Evolutionary conservation across 1,140 invertebrate species (phyloP).

Genomic region (Leptonema lineaticorne): DNA sequence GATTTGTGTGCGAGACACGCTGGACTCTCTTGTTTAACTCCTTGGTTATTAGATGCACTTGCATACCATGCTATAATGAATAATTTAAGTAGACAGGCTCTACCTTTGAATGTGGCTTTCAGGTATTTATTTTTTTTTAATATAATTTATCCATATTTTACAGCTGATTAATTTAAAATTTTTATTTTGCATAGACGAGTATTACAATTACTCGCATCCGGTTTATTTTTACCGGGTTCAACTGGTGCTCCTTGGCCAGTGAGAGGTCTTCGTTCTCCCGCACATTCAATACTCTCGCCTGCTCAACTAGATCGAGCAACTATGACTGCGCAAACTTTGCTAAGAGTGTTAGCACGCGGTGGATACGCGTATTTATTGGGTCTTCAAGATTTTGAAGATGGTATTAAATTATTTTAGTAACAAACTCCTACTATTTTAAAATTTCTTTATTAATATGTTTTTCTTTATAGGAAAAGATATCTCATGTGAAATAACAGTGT

Average conservation of each 20-base stretch:
- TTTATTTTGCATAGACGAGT: slow-evolving; percentile 61
- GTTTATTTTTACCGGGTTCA: slow-evolving; percentile 92
- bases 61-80: slow-evolving; percentile 97
- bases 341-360: slow-evolving; percentile 87
- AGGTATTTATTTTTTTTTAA: slow-evolving; percentile 48
- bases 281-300: slow-evolving; percentile 89
- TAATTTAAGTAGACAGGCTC: slow-evolving; percentile 88
- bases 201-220: slow-evolving; percentile 89
- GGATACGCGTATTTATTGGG: slow-evolving; percentile 90
- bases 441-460: neutral
- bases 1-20: slow-evolving; percentile 88
- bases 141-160: neutral
- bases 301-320: slow-evolving; percentile 95
- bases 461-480: slow-evolving; percentile 60
- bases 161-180: neutral
- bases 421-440: neutral
- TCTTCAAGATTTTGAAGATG: slow-evolving; percentile 61
- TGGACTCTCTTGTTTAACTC: slow-evolving; percentile 85
- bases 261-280: slow-evolving; percentile 83
- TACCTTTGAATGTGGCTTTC: slow-evolving; percentile 90
- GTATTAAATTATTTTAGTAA: slow-evolving; percentile 48
- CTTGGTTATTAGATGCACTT: slow-evolving; percentile 96
- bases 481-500: slow-evolving; percentile 85
- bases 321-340: slow-evolving; percentile 80
- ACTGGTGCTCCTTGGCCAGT: slow-evolving; percentile 94